Evolutionary conservation across 92 coral and sea anemone species (phyloP), one percentile per base, ranked within the genome.

Genomic region (Actinernus sp.): DNA sequence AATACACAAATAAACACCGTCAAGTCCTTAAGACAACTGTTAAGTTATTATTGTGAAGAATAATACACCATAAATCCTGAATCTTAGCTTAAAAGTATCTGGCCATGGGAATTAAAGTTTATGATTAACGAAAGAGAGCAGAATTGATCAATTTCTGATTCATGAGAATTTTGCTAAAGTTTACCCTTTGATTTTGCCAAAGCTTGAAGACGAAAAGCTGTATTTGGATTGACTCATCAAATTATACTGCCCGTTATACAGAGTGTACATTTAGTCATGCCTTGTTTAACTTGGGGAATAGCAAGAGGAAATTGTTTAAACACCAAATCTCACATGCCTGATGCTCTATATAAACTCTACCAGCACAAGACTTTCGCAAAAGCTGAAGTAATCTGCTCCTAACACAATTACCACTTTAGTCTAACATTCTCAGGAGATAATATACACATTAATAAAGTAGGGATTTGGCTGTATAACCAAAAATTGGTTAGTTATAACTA

Each of bases 381-480:
- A 80, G 75, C 87, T 61, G 48, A 81, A 80, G 72, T 38, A 31
- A 80, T 69, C 83, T 65, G 50, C 38, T 19, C 28, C 43, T 28
- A 66, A 70, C 63, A 45, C 79, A 78, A 88, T 88, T 76, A 77
- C 65, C 61, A 49, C 88, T 45, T 18, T 45, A 45, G 52, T 45
- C 8, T 45, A 37, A 31, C 56, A 26, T 38, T 70, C 44, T 46
- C 22, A 44, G n/a, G 31, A 70, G 58, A 70, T 44, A 70, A 70
- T 44, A 44, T 46, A 14, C 29, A 53, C 32, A 44, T 31, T 56
- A 70, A 39, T 70, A 55, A 70, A 21, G 57, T n/a, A 33, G 25
- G 25, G 22, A n/a, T n/a, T n/a, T n/a, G n/a, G n/a, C n/a, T n/a
- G n/a, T n/a, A n/a, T n/a, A n/a, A n/a, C n/a, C n/a, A n/a, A n/a